phyloP scores from a whole-genome alignment of 2,113 vertebrate species.

The Saccopteryx leptura region DNA sequence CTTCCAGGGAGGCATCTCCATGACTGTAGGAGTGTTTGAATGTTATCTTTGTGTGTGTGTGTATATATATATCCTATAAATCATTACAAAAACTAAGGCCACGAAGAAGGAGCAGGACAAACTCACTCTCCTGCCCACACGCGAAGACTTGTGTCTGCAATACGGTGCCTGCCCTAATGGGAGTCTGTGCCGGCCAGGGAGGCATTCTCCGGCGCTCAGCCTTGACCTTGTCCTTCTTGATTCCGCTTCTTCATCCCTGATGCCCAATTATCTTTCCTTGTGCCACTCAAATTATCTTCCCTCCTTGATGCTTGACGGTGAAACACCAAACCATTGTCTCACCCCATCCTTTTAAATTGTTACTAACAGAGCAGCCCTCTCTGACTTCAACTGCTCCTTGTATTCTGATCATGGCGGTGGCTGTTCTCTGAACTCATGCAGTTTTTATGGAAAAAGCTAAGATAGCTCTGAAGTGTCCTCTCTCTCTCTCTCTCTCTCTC shows the following conservation, averaged over 20 bases:
- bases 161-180: not conserved
- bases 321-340: not conserved
- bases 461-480: not conserved
- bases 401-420: not conserved
- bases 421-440: not conserved
- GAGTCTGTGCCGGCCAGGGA: not conserved
- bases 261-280: not conserved
- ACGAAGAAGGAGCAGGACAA: not conserved
- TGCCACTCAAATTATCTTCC: not conserved
- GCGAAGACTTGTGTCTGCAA: not conserved
- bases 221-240: not conserved
- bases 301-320: not conserved
- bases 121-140: not conserved
- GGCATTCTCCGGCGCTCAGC: not conserved
- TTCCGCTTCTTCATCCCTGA: not conserved
- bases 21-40: conserved; percentile 71
- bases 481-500: not conserved
- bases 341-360: not conserved
- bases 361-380: not conserved
- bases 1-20: conserved; percentile 62
- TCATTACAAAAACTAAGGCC: conserved; percentile 35
- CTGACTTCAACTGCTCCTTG: not conserved
- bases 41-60: not conserved
- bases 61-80: not conserved
- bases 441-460: not conserved